Percentiles rank a stretch among this genome's conserved stretches.
These are phyloP conservation scores for Tangara arthus DNA, from an alignment of 2,797 vertebrate species.

Conservation along the genomic window DNA sequence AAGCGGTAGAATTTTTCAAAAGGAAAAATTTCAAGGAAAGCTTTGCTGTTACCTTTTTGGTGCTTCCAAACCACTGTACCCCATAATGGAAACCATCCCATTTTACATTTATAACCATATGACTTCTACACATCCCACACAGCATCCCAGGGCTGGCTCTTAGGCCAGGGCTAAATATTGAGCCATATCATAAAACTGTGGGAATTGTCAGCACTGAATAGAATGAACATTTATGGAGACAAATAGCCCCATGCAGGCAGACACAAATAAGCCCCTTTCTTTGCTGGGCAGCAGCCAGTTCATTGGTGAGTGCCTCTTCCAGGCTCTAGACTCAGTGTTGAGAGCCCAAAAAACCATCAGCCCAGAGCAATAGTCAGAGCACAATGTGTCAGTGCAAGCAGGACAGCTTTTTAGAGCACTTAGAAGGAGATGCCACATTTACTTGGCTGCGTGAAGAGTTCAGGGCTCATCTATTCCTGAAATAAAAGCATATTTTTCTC, in stretches of 20 bases:
- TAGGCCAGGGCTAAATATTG: background rate
- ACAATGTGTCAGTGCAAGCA: background rate
- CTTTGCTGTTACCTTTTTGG: background rate
- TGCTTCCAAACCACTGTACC: background rate
- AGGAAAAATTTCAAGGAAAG: background rate
- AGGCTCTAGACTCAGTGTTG: background rate
- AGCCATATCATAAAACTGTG: background rate
- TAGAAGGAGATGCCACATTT: background rate
- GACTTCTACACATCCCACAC: background rate
- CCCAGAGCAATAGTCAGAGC: background rate
- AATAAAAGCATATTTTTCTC: background rate
- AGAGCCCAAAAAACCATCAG: background rate
- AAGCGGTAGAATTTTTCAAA: background rate
- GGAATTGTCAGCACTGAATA: constrained; percentile 9
- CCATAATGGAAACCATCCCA: background rate
- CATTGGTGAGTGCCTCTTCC: background rate
- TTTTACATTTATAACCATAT: background rate
- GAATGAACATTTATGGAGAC: background rate
- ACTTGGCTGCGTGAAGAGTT: background rate
- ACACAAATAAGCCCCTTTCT: background rate
- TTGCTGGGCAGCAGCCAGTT: background rate
- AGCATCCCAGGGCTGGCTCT: background rate
- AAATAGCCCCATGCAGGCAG: background rate
- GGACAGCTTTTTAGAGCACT: background rate
- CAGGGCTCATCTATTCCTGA: background rate